These are phyloP conservation scores for Apamea anceps DNA, from an alignment of 2,888 invertebrate species.

Conservation along the genomic window DNA sequence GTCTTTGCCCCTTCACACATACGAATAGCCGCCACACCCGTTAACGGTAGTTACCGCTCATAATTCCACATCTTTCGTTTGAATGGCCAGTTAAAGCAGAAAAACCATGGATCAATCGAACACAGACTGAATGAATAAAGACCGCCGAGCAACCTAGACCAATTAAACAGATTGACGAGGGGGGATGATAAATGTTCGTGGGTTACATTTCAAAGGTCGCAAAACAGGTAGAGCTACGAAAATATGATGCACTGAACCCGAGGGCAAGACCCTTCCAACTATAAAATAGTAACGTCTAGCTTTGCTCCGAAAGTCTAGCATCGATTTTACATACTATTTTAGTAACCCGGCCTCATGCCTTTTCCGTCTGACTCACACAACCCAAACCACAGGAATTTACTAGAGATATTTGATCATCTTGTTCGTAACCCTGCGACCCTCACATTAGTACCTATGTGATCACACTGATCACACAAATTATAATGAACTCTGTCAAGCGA, in stretches of 20 bases:
- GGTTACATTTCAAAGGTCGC: constrained; percentile 38
- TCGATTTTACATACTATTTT: constrained; percentile 56
- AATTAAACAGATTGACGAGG: constrained; percentile 47
- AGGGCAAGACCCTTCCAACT: constrained; percentile 46
- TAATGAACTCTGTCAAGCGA: constrained; percentile 62
- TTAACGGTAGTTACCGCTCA: constrained; percentile 80
- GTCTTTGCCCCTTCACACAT: constrained; percentile 82
- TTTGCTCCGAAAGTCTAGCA: constrained; percentile 41
- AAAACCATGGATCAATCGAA: constrained; percentile 61
- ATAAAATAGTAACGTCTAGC: constrained; percentile 43
- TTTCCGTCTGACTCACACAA: constrained; percentile 31
- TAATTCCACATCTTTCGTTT: constrained; percentile 72
- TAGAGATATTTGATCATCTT: constrained; percentile 21
- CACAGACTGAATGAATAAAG: constrained; percentile 54
- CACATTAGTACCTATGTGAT: constrained; percentile 30
- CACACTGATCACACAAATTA: constrained; percentile 54
- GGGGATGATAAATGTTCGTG: constrained; percentile 43
- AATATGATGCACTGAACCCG: constrained; percentile 50
- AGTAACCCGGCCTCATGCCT: constrained; percentile 31
- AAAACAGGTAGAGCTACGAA: constrained; percentile 33
- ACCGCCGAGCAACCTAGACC: constrained; percentile 40
- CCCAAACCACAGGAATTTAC: constrained; percentile 17
- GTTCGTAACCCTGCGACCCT: constrained; percentile 15
- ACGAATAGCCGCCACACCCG: constrained; percentile 81
- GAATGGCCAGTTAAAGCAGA: constrained; percentile 64